Conservation (phyloP, 2,888 invertebrate species). For the Celastrina argiolus region DNA sequence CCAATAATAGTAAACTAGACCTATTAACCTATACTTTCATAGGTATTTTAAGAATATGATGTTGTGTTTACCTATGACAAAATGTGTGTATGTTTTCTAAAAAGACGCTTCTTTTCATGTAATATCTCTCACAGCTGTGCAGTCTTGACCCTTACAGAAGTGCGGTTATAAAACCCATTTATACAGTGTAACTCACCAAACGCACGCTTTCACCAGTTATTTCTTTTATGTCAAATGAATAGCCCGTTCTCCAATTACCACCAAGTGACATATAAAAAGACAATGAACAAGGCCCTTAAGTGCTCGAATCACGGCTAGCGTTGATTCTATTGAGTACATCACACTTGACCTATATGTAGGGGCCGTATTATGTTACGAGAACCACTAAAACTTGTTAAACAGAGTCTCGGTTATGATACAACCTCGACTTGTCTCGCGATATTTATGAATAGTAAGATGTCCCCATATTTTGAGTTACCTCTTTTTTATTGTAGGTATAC, state of each 20-base stretch:
- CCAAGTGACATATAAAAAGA: slow-evolving; percentile 20
- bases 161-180: background rate
- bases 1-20: too few relatives aligned
- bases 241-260: slow-evolving; percentile 13
- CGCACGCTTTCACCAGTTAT: slow-evolving; percentile 6
- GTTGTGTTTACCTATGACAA: too few relatives aligned
- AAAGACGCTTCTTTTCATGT: background rate
- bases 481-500: background rate
- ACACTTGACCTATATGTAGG: slow-evolving; percentile 49
- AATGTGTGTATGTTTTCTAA: too few relatives aligned
- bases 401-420: slow-evolving; percentile 19
- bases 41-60: too few relatives aligned
- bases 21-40: too few relatives aligned
- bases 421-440: background rate
- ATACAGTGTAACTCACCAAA: background rate
- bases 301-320: slow-evolving; percentile 18
- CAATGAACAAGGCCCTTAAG: slow-evolving; percentile 19
- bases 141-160: background rate
- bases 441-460: slow-evolving; percentile 4
- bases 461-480: background rate
- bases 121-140: background rate
- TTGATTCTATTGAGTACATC: slow-evolving; percentile 17
- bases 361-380: slow-evolving; percentile 34
- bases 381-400: slow-evolving; percentile 28
- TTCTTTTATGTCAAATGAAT: slow-evolving; percentile 15